Base-by-base conservation (phyloP, 2,888 invertebrate species). In the Petrophora chlorosata region DNA sequence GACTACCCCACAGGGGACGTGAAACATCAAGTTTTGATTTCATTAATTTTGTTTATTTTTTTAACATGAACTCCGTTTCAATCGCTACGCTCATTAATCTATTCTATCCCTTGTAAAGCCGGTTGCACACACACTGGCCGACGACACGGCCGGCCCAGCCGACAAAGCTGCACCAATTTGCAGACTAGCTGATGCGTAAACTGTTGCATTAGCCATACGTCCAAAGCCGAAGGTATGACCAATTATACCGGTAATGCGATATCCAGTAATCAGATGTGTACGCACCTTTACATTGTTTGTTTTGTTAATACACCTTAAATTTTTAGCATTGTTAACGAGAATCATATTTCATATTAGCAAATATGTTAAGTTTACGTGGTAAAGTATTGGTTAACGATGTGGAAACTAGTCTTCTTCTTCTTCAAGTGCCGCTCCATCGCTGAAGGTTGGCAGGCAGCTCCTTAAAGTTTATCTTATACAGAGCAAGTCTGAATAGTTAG, bases 151-250 rank as follows among this genome's bases (percentile, higher is more conserved):
- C 60, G 67, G 30, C 4, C 80, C 82, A 19, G 19, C 82, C 84
- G 84, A 82, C 85, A 86, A 85, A 86, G 85, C 82, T 73, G 71
- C 73, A 79, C 82, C 85, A 87, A 89, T 89, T 88, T 87, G 83
- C 80, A 82, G 79, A 84, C 81, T 76, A 83, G 75, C 68, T 80
- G 86, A 82, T 85, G 86, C 88, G 84, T 88, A 80, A 88, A 86
- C 76, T 78, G 83, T 82, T 82, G 83, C 82, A 81, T 85, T 85
- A 84, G 82, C 79, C 73, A 61, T 70, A 73, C 79, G 71, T 64
- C 70, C 70, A 65, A 65, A 68, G 73, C 64, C 60, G 65, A 70
- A 79, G 70, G 76, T 65, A 65, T 62, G 64, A 71, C 72, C 77
- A 81, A 85, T 84, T 83, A 83, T 78, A 71, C 63, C 56, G 59